Base-by-base conservation (phyloP, 2,888 invertebrate species). In the Agonum fuliginosum region DNA sequence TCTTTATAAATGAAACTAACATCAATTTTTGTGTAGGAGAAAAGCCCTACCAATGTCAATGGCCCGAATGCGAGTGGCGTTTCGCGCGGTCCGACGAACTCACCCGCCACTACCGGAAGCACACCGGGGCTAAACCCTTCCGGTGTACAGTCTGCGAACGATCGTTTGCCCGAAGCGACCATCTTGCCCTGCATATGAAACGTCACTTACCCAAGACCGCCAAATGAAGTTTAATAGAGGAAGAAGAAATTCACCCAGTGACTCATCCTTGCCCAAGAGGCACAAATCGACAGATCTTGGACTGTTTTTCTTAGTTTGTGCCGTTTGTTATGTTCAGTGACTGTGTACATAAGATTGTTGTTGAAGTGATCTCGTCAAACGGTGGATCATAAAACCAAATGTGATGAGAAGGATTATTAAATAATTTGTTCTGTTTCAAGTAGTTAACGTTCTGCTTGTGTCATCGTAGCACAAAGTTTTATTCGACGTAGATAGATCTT, bases 31-130 rank as follows among this genome's bases (percentile, higher is more conserved):
- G n/a, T n/a, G 6, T 90, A 97, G 98, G 98, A 83, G 98, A 98
- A 88, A 98, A 98, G 88, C 98, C 98, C 81, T 98, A 98, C 89
- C 95, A 96, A 85, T 98, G 98, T 88, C 96, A 96, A 86, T 98
- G 98, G 98, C 96, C 97, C 62, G 97, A 97, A 85, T 98, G 98
- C 88, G 97, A 97, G 86, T 98, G 98, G 98, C 91, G 97, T 84
- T 98, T 98, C 87, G 98, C 98, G 77, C 91, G 98, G 79, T 97
- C 97, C 54, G 98, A 98, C 88, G 98, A 98, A 89, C 89, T 98
- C 86, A 98, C 98, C 78, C 93, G 98, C 82, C 98, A 98, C 87
- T 97, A 97, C 89, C 92, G 98, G 84, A 98, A 98, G 88, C 98
- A 98, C 88, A 98, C 98, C 0, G 98, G 98, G 30, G 97, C 97